Percentiles rank a stretch among this genome's conserved stretches.
These are phyloP conservation scores for Syngnathus rostellatus DNA, from an alignment of 2,797 vertebrate species.

Conservation along the genomic window DNA sequence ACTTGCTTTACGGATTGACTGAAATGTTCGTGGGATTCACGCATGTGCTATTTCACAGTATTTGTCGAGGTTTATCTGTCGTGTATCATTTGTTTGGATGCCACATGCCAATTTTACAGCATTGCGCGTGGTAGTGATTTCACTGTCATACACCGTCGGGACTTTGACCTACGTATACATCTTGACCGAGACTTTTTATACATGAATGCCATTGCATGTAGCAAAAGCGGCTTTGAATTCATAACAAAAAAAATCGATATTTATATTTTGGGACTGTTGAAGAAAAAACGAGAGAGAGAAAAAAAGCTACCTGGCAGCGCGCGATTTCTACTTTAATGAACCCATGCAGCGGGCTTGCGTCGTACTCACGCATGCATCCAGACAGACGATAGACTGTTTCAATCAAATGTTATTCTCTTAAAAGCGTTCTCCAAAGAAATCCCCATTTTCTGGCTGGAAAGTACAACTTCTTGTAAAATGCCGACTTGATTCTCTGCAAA, in stretches of 20 bases:
- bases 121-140: constrained; percentile 15
- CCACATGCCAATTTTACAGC: neutral
- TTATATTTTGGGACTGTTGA: constrained; percentile 22
- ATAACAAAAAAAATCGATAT: constrained; percentile 20
- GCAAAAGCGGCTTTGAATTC: constrained; percentile 51
- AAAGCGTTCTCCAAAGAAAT: too few species aligned
- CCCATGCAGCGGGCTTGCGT: constrained; percentile 42
- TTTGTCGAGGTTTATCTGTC: neutral
- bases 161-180: neutral
- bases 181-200: constrained; percentile 34
- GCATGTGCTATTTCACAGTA: neutral
- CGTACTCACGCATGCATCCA: constrained; percentile 54
- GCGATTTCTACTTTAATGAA: constrained; percentile 61
- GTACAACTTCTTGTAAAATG: neutral
- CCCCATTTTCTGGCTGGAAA: neutral
- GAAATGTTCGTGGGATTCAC: neutral
- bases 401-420: too few species aligned
- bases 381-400: constrained; percentile 42
- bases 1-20: neutral
- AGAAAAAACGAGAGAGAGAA: constrained; percentile 6
- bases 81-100: neutral
- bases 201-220: constrained; percentile 62
- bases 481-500: neutral
- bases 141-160: constrained; percentile 10
- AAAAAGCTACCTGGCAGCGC: constrained; percentile 23